Evolutionary conservation across 2,888 invertebrate genomes (phyloP).

Genomic region (Xanthia togata): DNA sequence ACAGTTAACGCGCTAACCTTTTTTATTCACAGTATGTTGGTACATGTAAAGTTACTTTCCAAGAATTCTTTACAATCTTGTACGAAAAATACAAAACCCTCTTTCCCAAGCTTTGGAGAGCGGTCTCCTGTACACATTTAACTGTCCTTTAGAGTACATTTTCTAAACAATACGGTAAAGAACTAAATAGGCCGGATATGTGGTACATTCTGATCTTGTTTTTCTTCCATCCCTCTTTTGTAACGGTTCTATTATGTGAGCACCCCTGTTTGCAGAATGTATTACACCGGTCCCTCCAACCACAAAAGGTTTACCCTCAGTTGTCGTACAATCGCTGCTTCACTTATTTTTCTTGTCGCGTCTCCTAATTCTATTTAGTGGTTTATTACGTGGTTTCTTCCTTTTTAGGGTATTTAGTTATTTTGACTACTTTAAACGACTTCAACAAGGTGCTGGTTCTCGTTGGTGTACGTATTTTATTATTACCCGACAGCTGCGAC

Average conservation of each 20-base stretch:
- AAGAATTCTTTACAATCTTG: no score
- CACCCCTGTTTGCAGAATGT: conserved; percentile 75
- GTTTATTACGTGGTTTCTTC: conserved; percentile 17
- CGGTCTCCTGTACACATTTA: conserved; percentile 33
- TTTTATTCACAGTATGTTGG: background rate
- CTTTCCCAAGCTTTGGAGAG: conserved; percentile 2
- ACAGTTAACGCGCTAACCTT: background rate
- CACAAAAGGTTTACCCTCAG: conserved; percentile 73
- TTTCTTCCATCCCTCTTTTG: conserved; percentile 73
- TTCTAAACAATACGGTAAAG: conserved; percentile 51
- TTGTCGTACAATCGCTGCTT: conserved; percentile 51
- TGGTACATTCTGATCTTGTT: conserved; percentile 69
- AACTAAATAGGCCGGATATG: conserved; percentile 59
- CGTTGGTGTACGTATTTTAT: background rate
- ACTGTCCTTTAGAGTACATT: conserved; percentile 32
- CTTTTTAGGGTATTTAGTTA: background rate
- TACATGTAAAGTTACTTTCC: background rate
- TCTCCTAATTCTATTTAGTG: conserved; percentile 51
- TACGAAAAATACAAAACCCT: background rate
- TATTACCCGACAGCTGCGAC: no score
- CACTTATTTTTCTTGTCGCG: conserved; percentile 50
- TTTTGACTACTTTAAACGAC: background rate
- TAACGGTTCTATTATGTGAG: conserved; percentile 75
- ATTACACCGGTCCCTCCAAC: conserved; percentile 72
- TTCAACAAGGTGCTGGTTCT: background rate